Conservation (phyloP, 2,797 vertebrate species). For the Pseudomugil tenellus region DNA sequence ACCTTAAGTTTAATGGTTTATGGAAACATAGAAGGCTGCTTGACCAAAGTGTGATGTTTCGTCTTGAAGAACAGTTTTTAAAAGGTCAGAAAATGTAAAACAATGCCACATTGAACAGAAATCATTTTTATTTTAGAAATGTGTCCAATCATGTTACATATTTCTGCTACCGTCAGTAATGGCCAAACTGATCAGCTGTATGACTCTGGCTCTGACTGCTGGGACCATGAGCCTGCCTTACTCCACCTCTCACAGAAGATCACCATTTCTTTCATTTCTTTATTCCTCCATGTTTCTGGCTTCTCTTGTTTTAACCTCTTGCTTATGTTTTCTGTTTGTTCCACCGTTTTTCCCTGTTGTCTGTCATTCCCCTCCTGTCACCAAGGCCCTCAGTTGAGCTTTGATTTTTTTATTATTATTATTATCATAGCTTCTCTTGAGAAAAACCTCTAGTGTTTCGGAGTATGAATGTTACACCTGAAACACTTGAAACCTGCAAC, state of each 20-base stretch:
- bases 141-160: not conserved
- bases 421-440: slow-evolving; percentile 13
- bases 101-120: not conserved
- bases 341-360: slow-evolving; percentile 79
- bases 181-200: slow-evolving; percentile 49
- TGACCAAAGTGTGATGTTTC: slow-evolving; percentile 9
- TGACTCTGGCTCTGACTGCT: slow-evolving; percentile 77
- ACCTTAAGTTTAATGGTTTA: not conserved
- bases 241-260: slow-evolving; percentile 63
- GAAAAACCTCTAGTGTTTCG: slow-evolving; percentile 40
- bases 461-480: slow-evolving; percentile 41
- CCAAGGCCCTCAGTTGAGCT: slow-evolving; percentile 14
- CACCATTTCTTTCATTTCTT: slow-evolving; percentile 25
- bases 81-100: not conserved
- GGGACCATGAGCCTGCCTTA: slow-evolving; percentile 92
- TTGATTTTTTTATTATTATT: slow-evolving; percentile 15
- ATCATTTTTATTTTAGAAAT: not conserved
- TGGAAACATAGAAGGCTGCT: not conserved
- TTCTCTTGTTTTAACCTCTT: slow-evolving; percentile 4
- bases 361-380: slow-evolving; percentile 33
- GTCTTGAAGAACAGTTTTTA: not conserved
- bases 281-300: slow-evolving; percentile 1
- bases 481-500: slow-evolving; percentile 32
- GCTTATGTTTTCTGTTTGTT: slow-evolving; percentile 24
- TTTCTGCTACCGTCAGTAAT: slow-evolving; percentile 10